Evolutionary conservation across 2,113 vertebrate species (phyloP).

Genomic region (Leucosticte australis): DNA sequence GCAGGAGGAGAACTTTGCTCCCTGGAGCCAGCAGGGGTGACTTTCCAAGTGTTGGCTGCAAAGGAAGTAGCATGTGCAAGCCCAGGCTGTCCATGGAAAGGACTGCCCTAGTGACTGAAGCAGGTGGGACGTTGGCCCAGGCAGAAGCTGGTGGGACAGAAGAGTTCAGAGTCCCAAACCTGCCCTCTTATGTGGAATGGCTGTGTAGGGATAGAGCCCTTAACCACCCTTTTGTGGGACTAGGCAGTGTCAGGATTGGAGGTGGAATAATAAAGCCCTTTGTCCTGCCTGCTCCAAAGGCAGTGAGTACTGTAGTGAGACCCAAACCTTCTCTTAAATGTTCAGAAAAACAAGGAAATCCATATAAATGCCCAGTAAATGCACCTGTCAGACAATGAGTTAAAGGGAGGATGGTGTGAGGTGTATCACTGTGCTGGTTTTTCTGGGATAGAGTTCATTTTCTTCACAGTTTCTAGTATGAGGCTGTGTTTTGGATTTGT

Average conservation of each 20-base stretch:
- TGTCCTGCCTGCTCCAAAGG: not conserved
- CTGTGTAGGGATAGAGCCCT: not conserved
- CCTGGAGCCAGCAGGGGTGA: not conserved
- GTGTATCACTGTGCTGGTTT: not conserved
- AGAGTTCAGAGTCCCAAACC: not conserved
- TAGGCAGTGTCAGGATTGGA: not conserved
- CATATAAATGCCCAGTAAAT: not conserved
- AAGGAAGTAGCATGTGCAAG: not conserved
- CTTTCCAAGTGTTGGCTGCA: not conserved
- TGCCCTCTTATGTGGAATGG: not conserved
- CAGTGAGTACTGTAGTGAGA: not conserved
- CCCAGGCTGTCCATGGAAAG: not conserved
- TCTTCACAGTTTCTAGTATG: not conserved
- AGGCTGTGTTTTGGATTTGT: not conserved
- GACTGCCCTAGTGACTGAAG: not conserved
- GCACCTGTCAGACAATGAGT: not conserved
- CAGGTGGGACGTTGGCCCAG: not conserved
- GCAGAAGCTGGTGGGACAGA: not conserved
- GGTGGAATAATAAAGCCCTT: not conserved
- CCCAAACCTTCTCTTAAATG: not conserved
- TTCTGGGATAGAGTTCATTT: not conserved
- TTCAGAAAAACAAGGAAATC: not conserved
- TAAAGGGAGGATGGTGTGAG: not conserved
- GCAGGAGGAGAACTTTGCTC: not conserved
- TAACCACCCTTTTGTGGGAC: not conserved